A percentile compares a stretch with the other conserved stretches of the same genome.
These are phyloP conservation scores for Chaetogeoica ovagalla DNA, from an alignment of 2,888 invertebrate species.

Conservation along the genomic window DNA sequence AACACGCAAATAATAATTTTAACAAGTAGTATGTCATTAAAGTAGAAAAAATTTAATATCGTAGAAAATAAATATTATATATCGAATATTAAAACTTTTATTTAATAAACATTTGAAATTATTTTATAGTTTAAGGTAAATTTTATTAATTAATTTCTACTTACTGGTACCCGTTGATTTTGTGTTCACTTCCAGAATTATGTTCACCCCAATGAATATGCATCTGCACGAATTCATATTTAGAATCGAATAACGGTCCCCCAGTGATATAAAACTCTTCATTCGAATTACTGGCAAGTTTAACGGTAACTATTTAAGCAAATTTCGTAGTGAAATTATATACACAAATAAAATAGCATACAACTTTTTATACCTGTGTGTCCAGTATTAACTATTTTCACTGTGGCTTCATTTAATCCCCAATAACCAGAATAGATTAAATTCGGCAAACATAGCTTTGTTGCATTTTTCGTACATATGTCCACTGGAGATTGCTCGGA, in stretches of 20 bases:
- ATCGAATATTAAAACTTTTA: no score
- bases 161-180: slow-evolving; percentile 64
- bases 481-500: slow-evolving; percentile 27
- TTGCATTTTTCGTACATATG: slow-evolving; percentile 4
- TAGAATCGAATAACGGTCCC: slow-evolving; percentile 59
- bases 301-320: slow-evolving; percentile 9
- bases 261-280: slow-evolving; percentile 35
- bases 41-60: no score
- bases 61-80: no score
- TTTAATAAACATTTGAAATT: neutral
- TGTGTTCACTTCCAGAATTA: slow-evolving; percentile 70
- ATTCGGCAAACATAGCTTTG: slow-evolving; percentile 17
- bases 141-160: slow-evolving; percentile 61
- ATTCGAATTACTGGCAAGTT: neutral
- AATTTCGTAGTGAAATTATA: neutral
- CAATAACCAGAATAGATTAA: slow-evolving; percentile 20
- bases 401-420: neutral
- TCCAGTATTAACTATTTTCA: slow-evolving; percentile 22
- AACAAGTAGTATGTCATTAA: neutral
- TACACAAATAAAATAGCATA: neutral
- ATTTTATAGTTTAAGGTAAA: neutral
- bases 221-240: slow-evolving; percentile 68
- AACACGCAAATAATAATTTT: no score
- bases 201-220: slow-evolving; percentile 73
- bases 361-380: slow-evolving; percentile 34